phyloP scores from a whole-genome alignment of 2,888 invertebrate genomes.

The Urechis unicinctus region DNA sequence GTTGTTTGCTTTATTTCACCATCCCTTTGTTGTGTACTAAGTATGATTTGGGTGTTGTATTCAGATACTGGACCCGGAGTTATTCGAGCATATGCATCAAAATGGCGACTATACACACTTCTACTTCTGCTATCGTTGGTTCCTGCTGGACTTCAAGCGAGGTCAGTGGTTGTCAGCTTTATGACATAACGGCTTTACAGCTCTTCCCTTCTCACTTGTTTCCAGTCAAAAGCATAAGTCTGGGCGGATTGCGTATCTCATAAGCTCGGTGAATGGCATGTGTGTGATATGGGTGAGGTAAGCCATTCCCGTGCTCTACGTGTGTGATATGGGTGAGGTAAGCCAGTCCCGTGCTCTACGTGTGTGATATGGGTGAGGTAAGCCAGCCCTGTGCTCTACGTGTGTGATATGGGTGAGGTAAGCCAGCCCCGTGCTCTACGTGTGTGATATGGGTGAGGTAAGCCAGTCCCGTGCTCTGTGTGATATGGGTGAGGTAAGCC shows the following conservation, averaged over 20 bases:
- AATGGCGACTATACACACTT: conserved; percentile 95
- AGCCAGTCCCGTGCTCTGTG: no score
- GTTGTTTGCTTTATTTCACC: not conserved
- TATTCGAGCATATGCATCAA: conserved; percentile 89
- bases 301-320: not conserved
- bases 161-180: conserved; percentile 46
- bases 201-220: not conserved
- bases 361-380: no score
- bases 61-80: conserved; percentile 84
- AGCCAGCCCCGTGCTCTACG: no score
- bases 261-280: not conserved
- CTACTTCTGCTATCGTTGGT: conserved; percentile 97
- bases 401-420: no score
- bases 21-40: not conserved
- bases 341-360: no score
- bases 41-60: not conserved
- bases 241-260: not conserved
- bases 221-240: no score
- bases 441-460: no score
- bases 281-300: no score
- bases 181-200: not conserved
- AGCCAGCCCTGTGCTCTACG: no score
- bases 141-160: conserved; percentile 89
- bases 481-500: no score
- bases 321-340: no score